Percentiles rank a stretch among this genome's conserved stretches.
These are phyloP conservation scores for Brachionus paranguensis DNA, from an alignment of 1,140 invertebrate genomes.

Conservation along the genomic window DNA sequence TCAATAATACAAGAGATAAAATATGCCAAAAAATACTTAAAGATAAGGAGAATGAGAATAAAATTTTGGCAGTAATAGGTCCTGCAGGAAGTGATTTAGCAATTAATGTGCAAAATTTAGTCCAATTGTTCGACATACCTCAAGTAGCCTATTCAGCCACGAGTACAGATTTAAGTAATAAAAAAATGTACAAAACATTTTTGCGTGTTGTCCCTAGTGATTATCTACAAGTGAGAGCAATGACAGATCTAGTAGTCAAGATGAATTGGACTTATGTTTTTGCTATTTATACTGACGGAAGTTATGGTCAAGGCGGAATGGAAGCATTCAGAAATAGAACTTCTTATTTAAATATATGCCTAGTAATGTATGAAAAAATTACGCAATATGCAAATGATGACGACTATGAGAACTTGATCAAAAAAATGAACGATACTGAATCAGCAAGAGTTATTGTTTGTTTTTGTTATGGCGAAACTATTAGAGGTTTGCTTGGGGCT, in stretches of 20 bases:
- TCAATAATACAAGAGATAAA: background rate
- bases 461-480: constrained; percentile 64
- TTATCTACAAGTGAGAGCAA: constrained; percentile 70
- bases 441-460: constrained; percentile 70
- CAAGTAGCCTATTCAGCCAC: constrained; percentile 78
- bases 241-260: constrained; percentile 66
- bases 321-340: constrained; percentile 42
- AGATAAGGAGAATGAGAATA: constrained; percentile 47
- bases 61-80: constrained; percentile 65
- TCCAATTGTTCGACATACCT: constrained; percentile 72
- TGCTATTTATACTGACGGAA: constrained; percentile 69
- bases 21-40: constrained; percentile 42
- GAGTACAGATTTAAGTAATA: constrained; percentile 69
- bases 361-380: constrained; percentile 38
- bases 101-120: constrained; percentile 71
- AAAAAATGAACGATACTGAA: background rate
- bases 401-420: background rate
- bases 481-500: constrained; percentile 65
- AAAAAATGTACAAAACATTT: constrained; percentile 71
- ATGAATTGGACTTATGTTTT: constrained; percentile 79
- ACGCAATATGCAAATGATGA: constrained; percentile 24
- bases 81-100: constrained; percentile 66
- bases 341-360: constrained; percentile 40
- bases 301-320: constrained; percentile 32
- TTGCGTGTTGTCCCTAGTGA: constrained; percentile 74